Base-by-base conservation (phyloP, 2,797 vertebrate species). In the Gastrophryne carolinensis region DNA sequence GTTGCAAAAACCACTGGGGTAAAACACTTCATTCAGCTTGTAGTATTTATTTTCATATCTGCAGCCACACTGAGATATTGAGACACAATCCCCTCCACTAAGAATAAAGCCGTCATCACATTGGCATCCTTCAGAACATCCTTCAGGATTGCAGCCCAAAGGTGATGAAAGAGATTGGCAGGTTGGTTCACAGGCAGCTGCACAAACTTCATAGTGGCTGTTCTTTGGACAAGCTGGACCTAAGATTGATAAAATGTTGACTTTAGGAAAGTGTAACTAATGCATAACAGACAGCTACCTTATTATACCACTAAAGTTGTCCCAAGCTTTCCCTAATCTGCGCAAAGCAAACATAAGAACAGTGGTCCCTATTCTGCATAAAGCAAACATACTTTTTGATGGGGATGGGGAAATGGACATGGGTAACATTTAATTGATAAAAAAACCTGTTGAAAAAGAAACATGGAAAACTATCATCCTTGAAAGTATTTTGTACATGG, bases 51-150 rank as follows among this genome's bases (percentile, higher is more conserved):
- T 90, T 0, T 81, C 44, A 47, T 90, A 85, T 0, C 70, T 35
- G 47, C 95, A 97, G 64, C 94, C 95, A 0, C 94, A 97, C 9
- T 88, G 79, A 35, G 81, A n/a, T 54, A 89, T 52, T 0, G 91
- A 91, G 47, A 94, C 78, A 0, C 95, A 97, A 21, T 50, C 41
- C 13, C 72, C 84, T 0, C 94, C 93, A 0, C 89, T 95, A 60
- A 84, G 83, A 1, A 87, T 76, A 53, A 86, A 91, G 23, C 92
- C 92, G 0, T 87, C 65, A 0, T 95, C 79, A 2, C 95, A 97
- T 37, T 88, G 85, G 0, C 95, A 97, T 34, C 85, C 89, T 53
- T 95, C 93, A 0, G 30, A 0, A 53, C 92, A 94, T 0, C 9
- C 13, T 0, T 9, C 13, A 0, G 73, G 62, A 12, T 63, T 64